These are phyloP conservation scores for Bucco capensis DNA, from an alignment of 2,113 vertebrate species.

Conservation along the genomic window DNA sequence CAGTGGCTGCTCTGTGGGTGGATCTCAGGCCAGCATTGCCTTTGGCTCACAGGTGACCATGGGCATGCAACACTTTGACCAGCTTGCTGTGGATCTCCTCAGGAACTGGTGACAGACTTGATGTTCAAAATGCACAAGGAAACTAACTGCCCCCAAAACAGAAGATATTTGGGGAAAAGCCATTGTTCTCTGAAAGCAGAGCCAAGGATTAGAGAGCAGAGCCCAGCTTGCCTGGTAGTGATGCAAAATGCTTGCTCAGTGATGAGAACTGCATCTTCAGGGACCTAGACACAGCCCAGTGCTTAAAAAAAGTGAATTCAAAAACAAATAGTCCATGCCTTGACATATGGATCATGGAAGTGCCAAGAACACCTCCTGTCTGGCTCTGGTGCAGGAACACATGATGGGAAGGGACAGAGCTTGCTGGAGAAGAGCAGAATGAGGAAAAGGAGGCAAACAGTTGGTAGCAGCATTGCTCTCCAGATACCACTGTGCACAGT, in stretches of 20 bases:
- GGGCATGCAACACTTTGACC: slow-evolving; percentile 2
- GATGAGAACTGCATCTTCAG: background rate
- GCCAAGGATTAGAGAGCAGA: background rate
- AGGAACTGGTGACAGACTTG: background rate
- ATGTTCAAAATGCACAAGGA: slow-evolving; percentile 14
- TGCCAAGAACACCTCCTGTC: slow-evolving; percentile 38
- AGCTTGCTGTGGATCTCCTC: slow-evolving; percentile 27
- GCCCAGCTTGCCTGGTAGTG: background rate
- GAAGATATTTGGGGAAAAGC: background rate
- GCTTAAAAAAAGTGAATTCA: background rate
- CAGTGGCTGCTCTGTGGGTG: slow-evolving; percentile 8
- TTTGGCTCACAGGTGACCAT: background rate
- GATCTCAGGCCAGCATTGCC: background rate
- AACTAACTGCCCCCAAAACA: background rate
- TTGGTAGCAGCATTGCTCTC: slow-evolving; percentile 2
- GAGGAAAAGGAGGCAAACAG: background rate
- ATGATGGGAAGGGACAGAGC: background rate
- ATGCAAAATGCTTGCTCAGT: background rate
- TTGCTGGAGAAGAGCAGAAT: slow-evolving; percentile 14
- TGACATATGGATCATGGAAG: slow-evolving; percentile 35
- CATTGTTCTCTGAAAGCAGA: background rate
- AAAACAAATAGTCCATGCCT: background rate
- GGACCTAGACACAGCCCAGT: background rate
- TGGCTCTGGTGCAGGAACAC: slow-evolving; percentile 19
- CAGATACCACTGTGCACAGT: slow-evolving; percentile 6